A percentile compares a stretch with the other conserved stretches of the same genome.
These are phyloP conservation scores for Blastobasis adustella DNA, from an alignment of 2,888 invertebrate species.

Conservation along the genomic window DNA sequence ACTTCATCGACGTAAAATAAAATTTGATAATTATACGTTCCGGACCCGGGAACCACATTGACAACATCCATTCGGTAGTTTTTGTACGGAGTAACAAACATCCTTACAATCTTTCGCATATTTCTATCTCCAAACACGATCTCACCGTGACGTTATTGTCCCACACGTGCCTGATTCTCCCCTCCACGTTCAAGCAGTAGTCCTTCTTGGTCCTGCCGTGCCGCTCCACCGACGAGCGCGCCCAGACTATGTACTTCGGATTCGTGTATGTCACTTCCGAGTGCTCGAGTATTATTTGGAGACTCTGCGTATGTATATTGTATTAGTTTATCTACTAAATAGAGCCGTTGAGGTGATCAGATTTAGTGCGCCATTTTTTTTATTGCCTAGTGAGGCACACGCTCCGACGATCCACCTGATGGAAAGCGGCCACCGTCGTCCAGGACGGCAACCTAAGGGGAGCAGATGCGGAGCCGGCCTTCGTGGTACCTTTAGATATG, in stretches of 20 bases:
- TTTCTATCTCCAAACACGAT: background rate
- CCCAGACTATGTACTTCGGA: conserved; percentile 16
- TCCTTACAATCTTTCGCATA: background rate
- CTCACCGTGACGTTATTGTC: conserved; percentile 31
- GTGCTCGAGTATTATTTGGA: conserved; percentile 22
- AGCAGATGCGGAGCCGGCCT: no score
- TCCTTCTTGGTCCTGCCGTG: conserved; percentile 20
- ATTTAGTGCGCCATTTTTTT: no score
- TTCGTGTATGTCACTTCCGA: conserved; percentile 16
- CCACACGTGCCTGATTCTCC: conserved; percentile 10
- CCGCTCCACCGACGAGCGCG: conserved; percentile 13
- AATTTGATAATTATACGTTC: no score
- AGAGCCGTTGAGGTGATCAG: no score
- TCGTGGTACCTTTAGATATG: no score
- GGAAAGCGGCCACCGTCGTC: no score
- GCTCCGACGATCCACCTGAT: no score
- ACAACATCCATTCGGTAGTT: background rate
- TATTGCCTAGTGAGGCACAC: no score
- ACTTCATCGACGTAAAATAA: no score
- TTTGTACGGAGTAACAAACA: background rate
- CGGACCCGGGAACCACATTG: no score
- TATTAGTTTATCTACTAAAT: no score
- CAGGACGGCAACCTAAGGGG: no score
- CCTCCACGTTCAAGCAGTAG: conserved; percentile 22
- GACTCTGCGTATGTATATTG: conserved; percentile 10